phyloP scores from a whole-genome alignment of 2,113 vertebrate species.

The Thunnus thynnus region DNA sequence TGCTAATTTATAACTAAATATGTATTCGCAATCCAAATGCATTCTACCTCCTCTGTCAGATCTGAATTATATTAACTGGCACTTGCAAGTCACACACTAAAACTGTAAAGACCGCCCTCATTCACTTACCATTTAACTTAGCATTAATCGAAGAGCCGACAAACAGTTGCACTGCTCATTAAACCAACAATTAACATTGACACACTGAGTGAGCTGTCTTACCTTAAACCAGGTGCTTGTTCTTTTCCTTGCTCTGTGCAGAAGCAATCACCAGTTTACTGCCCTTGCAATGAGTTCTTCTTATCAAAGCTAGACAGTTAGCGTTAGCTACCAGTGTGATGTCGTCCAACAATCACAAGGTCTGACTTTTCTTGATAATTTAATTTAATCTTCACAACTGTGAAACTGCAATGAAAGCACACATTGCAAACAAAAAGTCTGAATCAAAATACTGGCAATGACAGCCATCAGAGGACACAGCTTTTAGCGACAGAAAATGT shows the following conservation, averaged over 20 bases:
- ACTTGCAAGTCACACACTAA: not conserved
- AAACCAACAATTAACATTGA: conserved; percentile 23
- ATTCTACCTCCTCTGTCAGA: not conserved
- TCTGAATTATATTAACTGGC: not conserved
- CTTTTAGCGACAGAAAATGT: too few relatives aligned
- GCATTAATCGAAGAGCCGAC: not conserved
- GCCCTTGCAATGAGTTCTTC: not conserved
- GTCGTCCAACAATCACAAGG: not conserved
- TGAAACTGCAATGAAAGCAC: too few relatives aligned
- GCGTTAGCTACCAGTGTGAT: not conserved
- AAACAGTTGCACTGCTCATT: not conserved
- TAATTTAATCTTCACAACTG: too few relatives aligned
- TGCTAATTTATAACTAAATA: not conserved
- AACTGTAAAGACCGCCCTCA: not conserved
- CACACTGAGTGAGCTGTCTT: conserved; percentile 3
- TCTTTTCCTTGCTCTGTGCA: not conserved
- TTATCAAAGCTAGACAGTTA: not conserved
- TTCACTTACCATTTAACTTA: conserved; percentile 1
- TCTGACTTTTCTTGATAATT: too few relatives aligned
- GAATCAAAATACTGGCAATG: too few relatives aligned
- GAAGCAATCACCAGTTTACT: not conserved
- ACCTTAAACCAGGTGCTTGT: not conserved
- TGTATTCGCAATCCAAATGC: not conserved
- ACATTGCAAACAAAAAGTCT: too few relatives aligned
- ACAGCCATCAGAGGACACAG: too few relatives aligned